Evolutionary conservation across 2,888 invertebrate genomes (phyloP), one percentile per base, ranked within the genome.

Genomic region (Fragum whitleyi): DNA sequence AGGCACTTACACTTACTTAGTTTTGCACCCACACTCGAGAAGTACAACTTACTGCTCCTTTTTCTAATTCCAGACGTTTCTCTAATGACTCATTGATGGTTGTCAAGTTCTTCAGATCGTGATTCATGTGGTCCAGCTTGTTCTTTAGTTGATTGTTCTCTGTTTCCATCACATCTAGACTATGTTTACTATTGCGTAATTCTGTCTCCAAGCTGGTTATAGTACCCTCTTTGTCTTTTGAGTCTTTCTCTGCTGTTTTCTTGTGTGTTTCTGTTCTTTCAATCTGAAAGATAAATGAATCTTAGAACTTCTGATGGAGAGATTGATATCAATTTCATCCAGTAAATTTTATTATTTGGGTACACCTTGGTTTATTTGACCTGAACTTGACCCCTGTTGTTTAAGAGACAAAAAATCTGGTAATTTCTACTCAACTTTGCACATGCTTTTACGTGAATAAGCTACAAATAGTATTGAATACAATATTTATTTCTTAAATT

Each of bases 21-120:
- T n/a, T n/a, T n/a, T n/a, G n/a, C n/a, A n/a, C n/a, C n/a, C n/a
- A n/a, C n/a, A n/a, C n/a, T n/a, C n/a, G n/a, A n/a, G n/a, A n/a
- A n/a, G n/a, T n/a, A 14, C 5, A 47, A 51, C 69, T 51, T 51
- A 69, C 69, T 19, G 69, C 47, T 53, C 28, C 51, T 69, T 69
- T 69, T 21, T 69, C 69, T 53, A 69, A 26, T 6, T 72, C 72
- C 16, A 92, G 76, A 28, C 83, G 83, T 29, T 88, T 86, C 67
- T 91, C 91, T 42, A 91, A 77, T 5, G 86, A 81, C 0, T 81
- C 59, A 76, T 88, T 90, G 28, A 86, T 81, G 23, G 81, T 87
- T 7, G 85, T 87, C 7, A 91, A 77, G 65, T 86, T 86, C 29
- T 83, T 83, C 21, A 90, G 55, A 55, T 91, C 91, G n/a, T 90